A percentile compares a stretch with the other conserved stretches of the same genome.
phyloP scores from a whole-genome alignment of 2,888 invertebrate species.

The Philopedon plagiatum region DNA sequence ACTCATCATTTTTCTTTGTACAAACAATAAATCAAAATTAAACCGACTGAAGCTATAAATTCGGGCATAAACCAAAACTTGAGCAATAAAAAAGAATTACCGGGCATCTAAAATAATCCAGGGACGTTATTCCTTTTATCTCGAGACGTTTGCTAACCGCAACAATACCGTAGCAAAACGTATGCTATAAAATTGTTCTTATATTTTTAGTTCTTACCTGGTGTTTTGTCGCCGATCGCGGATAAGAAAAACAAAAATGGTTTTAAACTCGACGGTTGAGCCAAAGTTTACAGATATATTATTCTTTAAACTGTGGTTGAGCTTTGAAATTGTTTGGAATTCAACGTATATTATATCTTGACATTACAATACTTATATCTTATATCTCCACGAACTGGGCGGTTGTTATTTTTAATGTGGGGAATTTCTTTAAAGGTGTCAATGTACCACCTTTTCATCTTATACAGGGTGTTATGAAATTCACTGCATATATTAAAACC shows the following conservation, averaged over 20 bases:
- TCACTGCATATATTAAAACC: no score
- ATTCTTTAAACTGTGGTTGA: no score
- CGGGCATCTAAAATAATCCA: slow-evolving; percentile 1
- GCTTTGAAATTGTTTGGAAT: background rate
- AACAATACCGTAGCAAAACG: background rate
- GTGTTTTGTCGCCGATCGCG: slow-evolving; percentile 7
- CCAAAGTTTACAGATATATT: no score
- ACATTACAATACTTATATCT: slow-evolving; percentile 2
- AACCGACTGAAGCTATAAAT: slow-evolving; percentile 1
- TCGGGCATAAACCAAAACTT: background rate
- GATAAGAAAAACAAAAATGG: slow-evolving; percentile 12
- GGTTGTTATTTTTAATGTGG: background rate
- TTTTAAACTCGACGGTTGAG: background rate
- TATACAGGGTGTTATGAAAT: no score
- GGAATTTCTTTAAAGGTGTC: background rate
- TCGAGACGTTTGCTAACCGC: background rate
- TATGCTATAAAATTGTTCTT: background rate
- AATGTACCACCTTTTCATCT: no score
- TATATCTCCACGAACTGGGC: background rate
- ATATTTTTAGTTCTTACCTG: slow-evolving; percentile 21
- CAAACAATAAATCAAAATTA: background rate
- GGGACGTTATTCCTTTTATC: slow-evolving; percentile 4
- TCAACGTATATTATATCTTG: background rate
- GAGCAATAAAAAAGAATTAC: slow-evolving; percentile 4
- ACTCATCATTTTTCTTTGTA: background rate